Base-by-base conservation (phyloP, 2,888 invertebrate genomes). In the Oscheius sp. region DNA sequence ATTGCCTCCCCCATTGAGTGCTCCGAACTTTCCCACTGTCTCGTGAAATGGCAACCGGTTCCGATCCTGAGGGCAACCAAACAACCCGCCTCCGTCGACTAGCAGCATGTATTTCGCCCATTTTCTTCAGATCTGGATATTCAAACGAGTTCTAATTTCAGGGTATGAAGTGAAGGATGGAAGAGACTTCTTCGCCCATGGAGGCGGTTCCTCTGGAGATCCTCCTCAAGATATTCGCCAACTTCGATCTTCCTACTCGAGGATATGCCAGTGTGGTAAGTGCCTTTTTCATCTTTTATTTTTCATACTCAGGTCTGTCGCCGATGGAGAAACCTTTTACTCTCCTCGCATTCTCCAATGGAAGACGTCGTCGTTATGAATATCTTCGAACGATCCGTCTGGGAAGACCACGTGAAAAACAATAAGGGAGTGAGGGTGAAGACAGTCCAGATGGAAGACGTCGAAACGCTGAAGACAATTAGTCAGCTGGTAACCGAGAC, bases 291-390 rank as follows among this genome's bases (percentile, higher is more conserved):
- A 32, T 20, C 14, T 38, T 59, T 24, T 22, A 57, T 38, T 36
- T 33, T 20, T 2, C 2, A 33, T 4, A 6, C 22, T 17, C 20
- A 62, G 62, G 62, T 62, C 20, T 62, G 62, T 22, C 33, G 47
- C 2, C 26, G 62, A 30, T 62, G 62, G 62, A 17, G 45, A 14
- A 17, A n/a, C 24, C 30, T 47, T 6, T 32, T 62, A 9, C 24
- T 44, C 8, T 62, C 62, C 2, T n/a, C 47, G 17, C n/a, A 12
- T 26, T 62, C 47, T 30, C 17, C 20, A 5, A 62, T 62, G 62
- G 47, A 62, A n/a, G 47, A 62, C 32, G 62, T 62, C 1, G 47
- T 62, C 8, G 62, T 62, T 17, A 5, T 62, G 12, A 62, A 62
- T 32, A 36, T 62, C 24, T 62, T 62, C 28, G 47, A 62, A 32